phyloP scores from a whole-genome alignment of 2,113 vertebrate genomes.

The Herpailurus yagouaroundi region DNA sequence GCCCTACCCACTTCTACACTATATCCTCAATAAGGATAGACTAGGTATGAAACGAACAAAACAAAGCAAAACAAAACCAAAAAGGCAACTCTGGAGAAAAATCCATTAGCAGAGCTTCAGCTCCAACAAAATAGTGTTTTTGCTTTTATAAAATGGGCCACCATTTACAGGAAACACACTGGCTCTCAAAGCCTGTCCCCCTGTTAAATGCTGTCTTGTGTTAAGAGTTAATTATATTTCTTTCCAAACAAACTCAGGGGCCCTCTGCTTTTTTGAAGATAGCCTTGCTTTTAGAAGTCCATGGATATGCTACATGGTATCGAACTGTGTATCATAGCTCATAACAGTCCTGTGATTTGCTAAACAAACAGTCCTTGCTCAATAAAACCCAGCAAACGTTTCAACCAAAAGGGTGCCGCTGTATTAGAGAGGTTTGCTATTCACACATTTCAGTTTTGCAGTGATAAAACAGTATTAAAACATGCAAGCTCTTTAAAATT shows the following conservation, averaged over 20 bases:
- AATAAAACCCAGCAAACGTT: slow-evolving; percentile 23
- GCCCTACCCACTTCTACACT: not conserved
- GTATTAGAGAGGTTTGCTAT: not conserved
- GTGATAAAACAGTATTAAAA: slow-evolving; percentile 37
- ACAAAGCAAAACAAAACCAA: not conserved
- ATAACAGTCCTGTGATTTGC: not conserved
- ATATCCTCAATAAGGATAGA: not conserved
- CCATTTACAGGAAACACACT: not conserved
- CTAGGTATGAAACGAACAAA: not conserved
- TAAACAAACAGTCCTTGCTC: slow-evolving; percentile 34
- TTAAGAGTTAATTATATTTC: not conserved
- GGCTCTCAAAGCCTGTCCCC: not conserved
- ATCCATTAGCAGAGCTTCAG: not conserved
- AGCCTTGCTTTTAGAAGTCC: slow-evolving; percentile 35
- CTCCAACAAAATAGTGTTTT: not conserved
- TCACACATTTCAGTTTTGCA: not conserved
- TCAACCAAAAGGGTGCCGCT: not conserved
- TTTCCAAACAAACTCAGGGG: not conserved
- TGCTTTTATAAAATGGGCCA: not conserved
- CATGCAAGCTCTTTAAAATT: not conserved
- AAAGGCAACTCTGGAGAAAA: not conserved
- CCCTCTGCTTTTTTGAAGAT: slow-evolving; percentile 39
- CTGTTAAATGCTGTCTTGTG: not conserved
- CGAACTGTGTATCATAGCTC: not conserved
- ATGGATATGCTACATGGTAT: not conserved